A percentile compares a stretch with the other conserved stretches of the same genome.
Conservation (phyloP, 2,888 invertebrate species). For the Dendrolimus pini region DNA sequence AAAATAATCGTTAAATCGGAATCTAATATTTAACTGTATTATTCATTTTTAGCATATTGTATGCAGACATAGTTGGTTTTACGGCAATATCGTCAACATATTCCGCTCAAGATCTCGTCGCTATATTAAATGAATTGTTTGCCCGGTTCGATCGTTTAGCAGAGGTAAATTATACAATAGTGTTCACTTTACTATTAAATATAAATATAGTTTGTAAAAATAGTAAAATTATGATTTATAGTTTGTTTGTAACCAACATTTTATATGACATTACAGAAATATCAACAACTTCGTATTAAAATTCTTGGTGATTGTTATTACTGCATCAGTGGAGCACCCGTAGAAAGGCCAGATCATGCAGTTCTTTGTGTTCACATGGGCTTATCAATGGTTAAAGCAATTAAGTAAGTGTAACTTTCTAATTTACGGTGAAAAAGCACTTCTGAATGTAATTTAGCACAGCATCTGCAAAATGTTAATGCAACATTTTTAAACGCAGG, state of each 20-base stretch:
- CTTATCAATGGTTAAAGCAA: constrained; percentile 96
- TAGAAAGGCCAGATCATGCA: constrained; percentile 93
- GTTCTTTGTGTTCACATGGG: constrained; percentile 97
- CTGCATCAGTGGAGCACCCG: constrained; percentile 96
- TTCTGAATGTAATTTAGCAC: no score
- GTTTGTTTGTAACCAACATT: background rate
- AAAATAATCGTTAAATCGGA: background rate
- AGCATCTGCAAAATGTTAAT: no score
- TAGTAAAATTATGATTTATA: background rate
- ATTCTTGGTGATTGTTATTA: constrained; percentile 98
- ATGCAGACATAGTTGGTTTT: constrained; percentile 98
- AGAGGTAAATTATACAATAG: constrained; percentile 71
- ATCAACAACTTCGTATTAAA: constrained; percentile 95
- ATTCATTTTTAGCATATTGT: constrained; percentile 86
- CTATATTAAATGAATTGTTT: constrained; percentile 96
- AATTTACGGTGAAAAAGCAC: no score
- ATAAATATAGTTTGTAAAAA: background rate
- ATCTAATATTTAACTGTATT: constrained; percentile 12
- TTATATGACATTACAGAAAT: constrained; percentile 79
- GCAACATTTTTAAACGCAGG: no score
- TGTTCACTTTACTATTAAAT: background rate
- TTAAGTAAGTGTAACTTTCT: constrained; percentile 84
- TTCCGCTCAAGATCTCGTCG: constrained; percentile 96
- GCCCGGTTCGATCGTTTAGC: constrained; percentile 95
- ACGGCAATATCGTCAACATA: constrained; percentile 97